Conservation (phyloP, 2,113 vertebrate genomes). For the Centropus unirufus region DNA sequence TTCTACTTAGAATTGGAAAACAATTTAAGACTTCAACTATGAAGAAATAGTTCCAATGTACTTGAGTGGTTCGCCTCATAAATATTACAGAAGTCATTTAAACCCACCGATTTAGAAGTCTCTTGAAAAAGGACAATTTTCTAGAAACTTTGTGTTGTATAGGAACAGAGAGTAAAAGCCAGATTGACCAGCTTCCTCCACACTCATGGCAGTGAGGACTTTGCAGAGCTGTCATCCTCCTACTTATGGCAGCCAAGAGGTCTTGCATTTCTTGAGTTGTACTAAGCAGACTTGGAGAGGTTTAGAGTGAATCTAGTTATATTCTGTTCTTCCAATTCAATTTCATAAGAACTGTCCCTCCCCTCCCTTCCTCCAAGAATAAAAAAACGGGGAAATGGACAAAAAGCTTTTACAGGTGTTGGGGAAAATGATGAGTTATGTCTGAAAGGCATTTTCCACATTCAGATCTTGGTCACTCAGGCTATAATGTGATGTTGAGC, state of each 20-base stretch:
- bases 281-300: neutral
- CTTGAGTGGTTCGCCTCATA: neutral
- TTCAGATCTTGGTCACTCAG: neutral
- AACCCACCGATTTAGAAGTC: neutral
- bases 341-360: neutral
- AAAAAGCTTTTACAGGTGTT: neutral
- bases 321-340: neutral
- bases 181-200: neutral
- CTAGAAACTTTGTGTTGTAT: neutral
- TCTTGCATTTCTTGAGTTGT: neutral
- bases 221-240: neutral
- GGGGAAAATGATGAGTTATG: fast-evolving
- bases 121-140: neutral
- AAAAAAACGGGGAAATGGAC: neutral
- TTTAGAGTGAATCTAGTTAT: neutral
- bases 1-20: neutral
- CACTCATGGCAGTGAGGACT: neutral
- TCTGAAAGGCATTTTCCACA: neutral
- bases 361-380: too few species aligned
- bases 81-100: neutral
- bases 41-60: neutral
- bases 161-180: neutral
- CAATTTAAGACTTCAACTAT: neutral
- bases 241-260: neutral
- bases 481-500: neutral